Evolutionary conservation across 2,888 invertebrate genomes (phyloP), one percentile per base, ranked within the genome.

Genomic region (Xylocampa areola): DNA sequence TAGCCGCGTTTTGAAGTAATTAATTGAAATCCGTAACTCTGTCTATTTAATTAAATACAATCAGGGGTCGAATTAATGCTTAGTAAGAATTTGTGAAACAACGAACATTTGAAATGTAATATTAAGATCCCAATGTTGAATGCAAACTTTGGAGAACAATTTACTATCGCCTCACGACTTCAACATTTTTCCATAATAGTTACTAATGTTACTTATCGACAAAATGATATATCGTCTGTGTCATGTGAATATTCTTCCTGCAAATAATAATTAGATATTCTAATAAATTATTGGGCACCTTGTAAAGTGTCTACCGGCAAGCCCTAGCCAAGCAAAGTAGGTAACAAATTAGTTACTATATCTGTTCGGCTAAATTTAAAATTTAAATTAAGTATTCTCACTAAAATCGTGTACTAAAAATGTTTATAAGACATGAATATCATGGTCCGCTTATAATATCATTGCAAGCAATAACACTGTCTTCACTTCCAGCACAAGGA

Each of bases 51-150:
- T 66, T 63, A 51, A 65, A 58, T 64, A 67, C 65, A 58, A 64
- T 35, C 68, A 63, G 72, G 59, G 65, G 68, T 64, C 68, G 77
- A 77, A 81, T 77, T 84, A 80, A 78, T 39, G 54, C 49, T 57
- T 55, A 59, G 29, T 73, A 81, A 79, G 77, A 85, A 87, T 85
- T 84, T 84, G 85, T 77, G 67, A 70, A 85, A 90, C 91, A 92
- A 91, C 91, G 91, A 92, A 92, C 84, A 83, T 82, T 81, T 79
- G 68, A 80, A 80, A 80, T 81, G 76, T 86, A 83, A 80, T 81
- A 79, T 73, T 86, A 84, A 79, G 81, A 73, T 73, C 76, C 65
- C 57, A 64, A 53, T 54, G 59, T 45, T 61, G 52, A 68, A 66
- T 53, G 64, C 61, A 63, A 68, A 63, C 54, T 61, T 68, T 64